Evolutionary conservation across 2,113 vertebrate genomes (phyloP), one percentile per base, ranked within the genome.

Genomic region (Otis tarda): DNA sequence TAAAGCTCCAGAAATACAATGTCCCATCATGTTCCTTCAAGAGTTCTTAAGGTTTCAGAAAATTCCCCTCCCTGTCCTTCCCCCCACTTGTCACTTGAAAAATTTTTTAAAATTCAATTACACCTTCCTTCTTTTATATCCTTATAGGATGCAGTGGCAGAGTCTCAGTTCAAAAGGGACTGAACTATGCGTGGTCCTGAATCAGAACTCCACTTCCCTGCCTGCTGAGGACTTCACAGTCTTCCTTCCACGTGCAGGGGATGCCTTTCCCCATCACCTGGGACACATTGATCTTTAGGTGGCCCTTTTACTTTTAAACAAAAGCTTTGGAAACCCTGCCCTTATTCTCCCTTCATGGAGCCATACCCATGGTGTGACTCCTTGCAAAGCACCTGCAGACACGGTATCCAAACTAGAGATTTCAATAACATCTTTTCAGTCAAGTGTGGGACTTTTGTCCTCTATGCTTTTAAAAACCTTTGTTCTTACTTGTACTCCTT

Each of bases 341-440:
- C 31, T 55, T n/a, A 57, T 65, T n/a, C 6, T 52, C 45, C 25
- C 47, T 37, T 79, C 21, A 3, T 4, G 25, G 18, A 77, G 20
- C 30, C 55, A 47, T 33, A 27, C 15, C 15, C 35, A n/a, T n/a
- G n/a, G n/a, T n/a, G n/a, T n/a, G 63, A 93, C 17, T 9, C 28
- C 39, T 79, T 68, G 43, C 31, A 76, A 83, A 68, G 25, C 33
- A 76, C 19, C n/a, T 77, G 43, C 8, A 55, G 35, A 50, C 67
- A 28, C 20, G 15, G 37, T 13, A 83, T 5, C 25, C 63, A 65
- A 60, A 55, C 18, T 16, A 91, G 14, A 81, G 23, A 64, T 68
- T 52, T 52, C 37, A 70, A 5, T 3, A 15, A 0, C 1, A 39
- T 31, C 27, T 27, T 28, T 17, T 75, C 13, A n/a, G 21, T 14